A percentile compares a stretch with the other conserved stretches of the same genome.
Conservation (phyloP, 2,113 vertebrate genomes). For the Bubo bubo region DNA sequence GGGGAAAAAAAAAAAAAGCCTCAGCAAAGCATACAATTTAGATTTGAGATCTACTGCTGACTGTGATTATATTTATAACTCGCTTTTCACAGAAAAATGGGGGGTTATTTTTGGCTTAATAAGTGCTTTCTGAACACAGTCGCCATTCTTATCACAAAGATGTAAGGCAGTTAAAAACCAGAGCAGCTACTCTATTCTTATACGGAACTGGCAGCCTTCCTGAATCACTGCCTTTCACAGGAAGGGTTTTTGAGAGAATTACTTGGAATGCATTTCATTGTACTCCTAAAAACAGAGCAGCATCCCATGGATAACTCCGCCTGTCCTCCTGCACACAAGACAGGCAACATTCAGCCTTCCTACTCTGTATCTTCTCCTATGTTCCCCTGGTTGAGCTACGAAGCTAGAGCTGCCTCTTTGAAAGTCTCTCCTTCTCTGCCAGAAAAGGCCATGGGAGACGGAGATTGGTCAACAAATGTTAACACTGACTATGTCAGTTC, state of each 20-base stretch:
- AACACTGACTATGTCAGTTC: accelerated
- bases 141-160: constrained; percentile 31
- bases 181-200: neutral
- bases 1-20: neutral
- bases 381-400: neutral
- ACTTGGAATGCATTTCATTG: neutral
- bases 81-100: constrained; percentile 64
- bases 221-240: neutral
- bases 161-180: constrained; percentile 68
- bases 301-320: neutral
- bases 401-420: neutral
- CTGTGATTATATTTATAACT: constrained; percentile 55
- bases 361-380: neutral
- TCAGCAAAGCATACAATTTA: constrained; percentile 66
- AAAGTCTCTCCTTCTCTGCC: neutral
- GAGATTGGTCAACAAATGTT: neutral
- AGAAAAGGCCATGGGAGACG: neutral
- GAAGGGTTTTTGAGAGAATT: neutral
- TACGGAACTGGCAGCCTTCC: neutral
- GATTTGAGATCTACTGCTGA: constrained; percentile 60
- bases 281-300: neutral
- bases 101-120: constrained; percentile 71
- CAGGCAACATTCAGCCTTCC: neutral
- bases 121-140: constrained; percentile 56
- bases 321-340: neutral